Evolutionary conservation across 2,797 vertebrate genomes (phyloP).

Genomic region (Triplophysa bombifrons): DNA sequence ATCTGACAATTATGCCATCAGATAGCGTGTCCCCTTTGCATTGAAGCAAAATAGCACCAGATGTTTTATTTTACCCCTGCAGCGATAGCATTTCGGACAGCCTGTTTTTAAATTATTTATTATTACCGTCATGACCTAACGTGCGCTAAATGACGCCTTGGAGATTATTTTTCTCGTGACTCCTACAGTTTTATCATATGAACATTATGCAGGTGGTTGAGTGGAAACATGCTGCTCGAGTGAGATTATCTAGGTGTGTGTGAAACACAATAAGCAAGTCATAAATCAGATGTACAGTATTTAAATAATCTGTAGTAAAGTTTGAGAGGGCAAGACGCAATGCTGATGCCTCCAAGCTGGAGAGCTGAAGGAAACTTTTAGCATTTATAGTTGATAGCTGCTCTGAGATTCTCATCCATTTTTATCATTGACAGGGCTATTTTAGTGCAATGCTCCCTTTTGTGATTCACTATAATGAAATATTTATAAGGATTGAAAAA

Average conservation of each 20-base stretch:
- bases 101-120: conserved; percentile 16
- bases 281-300: conserved; percentile 30
- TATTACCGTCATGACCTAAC: conserved; percentile 3
- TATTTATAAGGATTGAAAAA: neutral
- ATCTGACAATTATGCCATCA: conserved; percentile 48
- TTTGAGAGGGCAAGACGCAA: conserved; percentile 13
- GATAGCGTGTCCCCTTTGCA: conserved; percentile 38
- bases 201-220: neutral
- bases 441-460: neutral
- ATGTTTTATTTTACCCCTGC: conserved; percentile 35
- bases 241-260: neutral
- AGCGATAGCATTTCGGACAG: neutral
- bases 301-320: neutral
- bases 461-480: neutral
- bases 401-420: neutral
- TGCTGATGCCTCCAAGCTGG: neutral
- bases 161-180: neutral
- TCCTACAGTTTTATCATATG: neutral
- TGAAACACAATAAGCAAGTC: conserved; percentile 11
- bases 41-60: conserved; percentile 50
- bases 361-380: neutral
- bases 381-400: neutral
- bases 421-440: neutral
- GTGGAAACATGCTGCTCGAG: conserved; percentile 16
- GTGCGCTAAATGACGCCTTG: neutral